Evolutionary conservation across 2,113 vertebrate genomes (phyloP).

Genomic region (Emydura subglobosa): DNA sequence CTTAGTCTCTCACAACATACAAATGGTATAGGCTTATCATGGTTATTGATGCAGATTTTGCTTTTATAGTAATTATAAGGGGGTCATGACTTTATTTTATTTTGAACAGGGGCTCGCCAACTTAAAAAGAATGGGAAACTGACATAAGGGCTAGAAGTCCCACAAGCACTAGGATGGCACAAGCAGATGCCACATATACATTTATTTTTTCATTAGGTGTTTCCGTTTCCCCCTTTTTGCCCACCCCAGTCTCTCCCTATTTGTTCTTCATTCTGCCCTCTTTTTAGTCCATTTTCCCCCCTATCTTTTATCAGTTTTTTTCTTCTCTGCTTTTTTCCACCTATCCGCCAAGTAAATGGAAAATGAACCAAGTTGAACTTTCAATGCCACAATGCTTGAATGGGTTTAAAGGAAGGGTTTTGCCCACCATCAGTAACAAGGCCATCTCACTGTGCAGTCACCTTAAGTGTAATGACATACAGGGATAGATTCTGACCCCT

Average conservation of each 20-base stretch:
- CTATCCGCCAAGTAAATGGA: not conserved
- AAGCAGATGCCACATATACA: not conserved
- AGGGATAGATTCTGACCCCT: not conserved
- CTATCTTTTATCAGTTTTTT: slow-evolving; percentile 5
- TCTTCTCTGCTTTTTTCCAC: not conserved
- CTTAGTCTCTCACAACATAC: not conserved
- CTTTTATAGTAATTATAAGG: not conserved
- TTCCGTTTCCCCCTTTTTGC: not conserved
- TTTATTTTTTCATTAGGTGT: not conserved
- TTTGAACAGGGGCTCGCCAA: not conserved
- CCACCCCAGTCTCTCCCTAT: not conserved
- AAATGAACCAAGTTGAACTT: not conserved
- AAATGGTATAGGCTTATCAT: not conserved
- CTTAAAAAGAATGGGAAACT: not conserved
- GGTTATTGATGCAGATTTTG: not conserved
- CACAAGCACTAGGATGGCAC: not conserved
- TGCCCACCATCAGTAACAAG: not conserved
- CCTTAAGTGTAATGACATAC: not conserved
- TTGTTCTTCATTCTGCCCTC: not conserved
- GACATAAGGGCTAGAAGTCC: not conserved
- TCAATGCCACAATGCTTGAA: not conserved
- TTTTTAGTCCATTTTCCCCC: not conserved
- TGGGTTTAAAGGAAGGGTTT: not conserved
- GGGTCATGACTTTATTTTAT: not conserved
- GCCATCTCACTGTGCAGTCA: not conserved